Percentiles rank a stretch among this genome's conserved stretches.
Evolutionary conservation across 2,113 vertebrate species (phyloP).

Genomic region (Hippocampus mohnikei): DNA sequence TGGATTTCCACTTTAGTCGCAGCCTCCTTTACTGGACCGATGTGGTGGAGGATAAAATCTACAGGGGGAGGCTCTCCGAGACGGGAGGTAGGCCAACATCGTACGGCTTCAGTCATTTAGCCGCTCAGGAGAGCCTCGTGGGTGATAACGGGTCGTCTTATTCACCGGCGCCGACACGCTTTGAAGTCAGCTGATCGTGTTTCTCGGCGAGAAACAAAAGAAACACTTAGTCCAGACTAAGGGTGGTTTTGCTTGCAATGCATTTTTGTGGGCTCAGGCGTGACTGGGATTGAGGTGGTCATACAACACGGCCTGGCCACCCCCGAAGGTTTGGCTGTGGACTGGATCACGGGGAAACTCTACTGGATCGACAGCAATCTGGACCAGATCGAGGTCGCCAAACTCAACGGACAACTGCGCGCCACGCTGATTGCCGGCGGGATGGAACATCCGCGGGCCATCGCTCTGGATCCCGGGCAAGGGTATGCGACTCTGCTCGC

Average conservation of each 20-base stretch:
- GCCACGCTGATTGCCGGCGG: constrained; percentile 91
- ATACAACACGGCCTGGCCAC: constrained; percentile 95
- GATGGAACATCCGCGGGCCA: constrained; percentile 96
- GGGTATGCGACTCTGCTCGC: constrained; percentile 73
- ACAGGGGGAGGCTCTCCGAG: constrained; percentile 91
- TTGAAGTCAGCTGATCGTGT: constrained; percentile 22
- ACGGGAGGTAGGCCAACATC: constrained; percentile 78
- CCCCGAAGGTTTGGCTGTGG: constrained; percentile 93
- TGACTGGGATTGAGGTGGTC: constrained; percentile 88
- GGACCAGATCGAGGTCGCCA: constrained; percentile 97
- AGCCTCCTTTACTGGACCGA: constrained; percentile 98
- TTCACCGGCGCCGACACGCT: constrained; percentile 13
- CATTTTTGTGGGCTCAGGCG: constrained; percentile 70
- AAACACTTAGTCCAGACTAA: constrained; percentile 10
- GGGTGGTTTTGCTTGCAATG: background rate
- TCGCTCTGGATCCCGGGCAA: constrained; percentile 92
- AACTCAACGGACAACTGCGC: constrained; percentile 89
- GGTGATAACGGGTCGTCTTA: constrained; percentile 27
- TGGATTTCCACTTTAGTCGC: constrained; percentile 96
- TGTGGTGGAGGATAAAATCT: constrained; percentile 99
- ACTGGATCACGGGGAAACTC: constrained; percentile 96
- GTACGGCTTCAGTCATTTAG: constrained; percentile 10
- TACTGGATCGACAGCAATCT: constrained; percentile 99
- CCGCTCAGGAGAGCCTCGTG: constrained; percentile 4
- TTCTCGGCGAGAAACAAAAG: constrained; percentile 9